A percentile compares a stretch with the other conserved stretches of the same genome.
Conservation (phyloP, 2,113 vertebrate species). For the Eretmochelys imbricata region DNA sequence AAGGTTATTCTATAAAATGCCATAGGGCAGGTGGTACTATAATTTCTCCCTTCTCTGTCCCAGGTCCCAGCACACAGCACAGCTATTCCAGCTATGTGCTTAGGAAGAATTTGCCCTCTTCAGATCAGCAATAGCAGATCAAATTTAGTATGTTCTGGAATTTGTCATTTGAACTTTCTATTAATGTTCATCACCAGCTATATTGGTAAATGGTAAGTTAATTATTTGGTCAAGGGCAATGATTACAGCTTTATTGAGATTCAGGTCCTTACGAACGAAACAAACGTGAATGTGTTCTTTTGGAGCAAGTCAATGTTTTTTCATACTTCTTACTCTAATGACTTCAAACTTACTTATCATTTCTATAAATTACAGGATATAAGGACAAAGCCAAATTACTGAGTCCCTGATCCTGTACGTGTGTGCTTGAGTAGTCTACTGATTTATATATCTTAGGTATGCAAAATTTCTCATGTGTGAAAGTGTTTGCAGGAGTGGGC, state of each 20-base stretch:
- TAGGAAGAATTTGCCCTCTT: background rate
- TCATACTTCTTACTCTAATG: background rate
- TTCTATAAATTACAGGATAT: no score
- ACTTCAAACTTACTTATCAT: background rate
- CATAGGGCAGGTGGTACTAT: background rate
- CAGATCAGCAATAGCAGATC: background rate
- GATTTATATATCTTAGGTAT: background rate
- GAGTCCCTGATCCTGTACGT: background rate
- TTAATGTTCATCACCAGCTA: background rate
- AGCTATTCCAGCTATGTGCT: background rate
- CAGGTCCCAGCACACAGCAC: background rate
- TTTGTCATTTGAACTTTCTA: background rate
- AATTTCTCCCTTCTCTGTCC: background rate
- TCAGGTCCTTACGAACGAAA: background rate
- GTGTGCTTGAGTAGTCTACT: background rate
- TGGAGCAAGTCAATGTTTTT: rapidly evolving
- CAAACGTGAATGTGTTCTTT: rapidly evolving
- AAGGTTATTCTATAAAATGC: background rate
- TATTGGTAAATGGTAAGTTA: background rate
- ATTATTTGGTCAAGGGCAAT: background rate
- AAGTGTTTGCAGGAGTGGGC: background rate
- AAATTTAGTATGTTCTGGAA: background rate
- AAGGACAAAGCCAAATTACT: background rate
- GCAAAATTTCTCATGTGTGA: background rate
- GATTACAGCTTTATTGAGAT: background rate